A percentile compares a stretch with the other conserved stretches of the same genome.
phyloP scores from a whole-genome alignment of 2,797 vertebrate genomes.

The Eulemur mongoz region DNA sequence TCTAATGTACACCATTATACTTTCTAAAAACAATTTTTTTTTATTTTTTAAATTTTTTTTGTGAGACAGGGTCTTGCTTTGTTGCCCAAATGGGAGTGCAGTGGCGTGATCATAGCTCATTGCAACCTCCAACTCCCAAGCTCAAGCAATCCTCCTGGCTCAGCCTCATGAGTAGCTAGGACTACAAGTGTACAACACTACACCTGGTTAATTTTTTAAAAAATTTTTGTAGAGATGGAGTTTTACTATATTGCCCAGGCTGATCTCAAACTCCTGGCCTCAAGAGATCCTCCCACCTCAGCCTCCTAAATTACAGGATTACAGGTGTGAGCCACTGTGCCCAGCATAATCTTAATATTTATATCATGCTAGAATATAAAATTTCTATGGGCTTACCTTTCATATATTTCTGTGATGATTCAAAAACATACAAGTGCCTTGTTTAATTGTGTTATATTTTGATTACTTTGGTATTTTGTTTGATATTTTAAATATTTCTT shows the following conservation, averaged over 20 bases:
- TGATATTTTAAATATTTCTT: slow-evolving; percentile 43
- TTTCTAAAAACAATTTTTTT: slow-evolving; percentile 1
- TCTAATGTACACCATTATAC: background rate
- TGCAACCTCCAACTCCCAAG: background rate
- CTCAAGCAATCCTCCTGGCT: background rate
- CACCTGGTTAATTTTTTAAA: background rate
- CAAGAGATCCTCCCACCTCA: background rate
- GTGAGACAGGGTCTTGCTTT: background rate
- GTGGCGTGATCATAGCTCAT: background rate
- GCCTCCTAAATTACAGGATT: background rate
- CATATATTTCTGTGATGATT: slow-evolving; percentile 9
- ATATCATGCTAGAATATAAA: slow-evolving; percentile 33
- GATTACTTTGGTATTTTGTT: background rate
- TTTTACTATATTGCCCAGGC: background rate
- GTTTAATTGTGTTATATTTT: slow-evolving; percentile 4
- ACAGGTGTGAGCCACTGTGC: background rate
- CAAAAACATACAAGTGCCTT: slow-evolving; percentile 10
- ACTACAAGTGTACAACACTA: background rate
- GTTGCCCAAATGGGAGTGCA: background rate
- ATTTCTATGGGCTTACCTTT: slow-evolving; percentile 10
- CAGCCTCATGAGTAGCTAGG: background rate
- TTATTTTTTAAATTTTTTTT: background rate
- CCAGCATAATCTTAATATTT: background rate
- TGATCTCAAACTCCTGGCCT: background rate
- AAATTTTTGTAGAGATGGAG: background rate